Conservation (phyloP, 2,113 vertebrate genomes). For the Rissa tridactyla region DNA sequence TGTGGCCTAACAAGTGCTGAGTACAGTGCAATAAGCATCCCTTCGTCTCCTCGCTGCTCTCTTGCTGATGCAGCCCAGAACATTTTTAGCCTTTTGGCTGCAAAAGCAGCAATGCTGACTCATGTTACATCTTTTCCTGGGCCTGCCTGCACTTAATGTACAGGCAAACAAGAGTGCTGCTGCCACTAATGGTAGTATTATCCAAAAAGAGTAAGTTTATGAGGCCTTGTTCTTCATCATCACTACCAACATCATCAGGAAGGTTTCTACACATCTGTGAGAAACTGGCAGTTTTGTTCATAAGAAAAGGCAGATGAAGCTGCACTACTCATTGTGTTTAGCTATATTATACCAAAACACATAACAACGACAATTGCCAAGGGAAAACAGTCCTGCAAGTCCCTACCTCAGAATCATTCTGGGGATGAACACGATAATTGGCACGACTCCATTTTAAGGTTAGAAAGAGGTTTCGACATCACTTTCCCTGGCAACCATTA, state of each 20-base stretch:
- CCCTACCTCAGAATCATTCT: accelerated
- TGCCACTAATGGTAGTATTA: neutral
- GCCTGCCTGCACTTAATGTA: neutral
- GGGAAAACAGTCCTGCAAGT: neutral
- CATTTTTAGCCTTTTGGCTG: neutral
- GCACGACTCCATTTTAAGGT: neutral
- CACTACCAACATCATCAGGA: neutral
- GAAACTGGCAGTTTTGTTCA: neutral
- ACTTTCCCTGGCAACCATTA: neutral
- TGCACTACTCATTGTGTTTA: neutral
- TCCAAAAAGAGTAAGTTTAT: neutral
- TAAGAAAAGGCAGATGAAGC: neutral
- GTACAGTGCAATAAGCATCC: neutral
- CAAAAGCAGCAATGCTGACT: neutral
- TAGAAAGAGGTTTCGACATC: neutral
- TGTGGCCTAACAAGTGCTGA: neutral
- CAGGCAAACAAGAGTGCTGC: neutral
- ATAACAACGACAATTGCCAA: accelerated
- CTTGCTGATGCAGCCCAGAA: neutral
- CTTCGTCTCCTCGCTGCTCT: neutral
- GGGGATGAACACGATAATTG: neutral
- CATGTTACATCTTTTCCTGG: too few species aligned
- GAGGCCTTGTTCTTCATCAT: neutral
- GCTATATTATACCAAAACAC: neutral
- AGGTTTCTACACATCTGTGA: neutral